These are phyloP conservation scores for Ectemnius lituratus DNA, from an alignment of 2,888 invertebrate species.

Conservation along the genomic window DNA sequence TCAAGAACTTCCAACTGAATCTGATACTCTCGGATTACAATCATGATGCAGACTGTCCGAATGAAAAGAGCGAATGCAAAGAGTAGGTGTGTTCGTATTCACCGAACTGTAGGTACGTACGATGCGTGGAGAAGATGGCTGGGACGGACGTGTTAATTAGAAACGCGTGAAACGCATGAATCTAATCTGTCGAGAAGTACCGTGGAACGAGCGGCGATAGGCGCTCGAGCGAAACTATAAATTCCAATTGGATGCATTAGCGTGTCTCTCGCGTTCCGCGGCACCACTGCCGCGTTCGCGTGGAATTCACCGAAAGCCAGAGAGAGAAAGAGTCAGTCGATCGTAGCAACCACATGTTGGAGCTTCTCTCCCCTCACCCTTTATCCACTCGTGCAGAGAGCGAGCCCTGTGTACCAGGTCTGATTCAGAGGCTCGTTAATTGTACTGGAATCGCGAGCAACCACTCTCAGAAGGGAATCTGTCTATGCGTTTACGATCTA, in stretches of 20 bases:
- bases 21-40: no score
- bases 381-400: no score
- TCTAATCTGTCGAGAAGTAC: constrained; percentile 62
- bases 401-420: no score
- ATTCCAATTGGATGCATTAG: constrained; percentile 69
- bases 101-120: background rate
- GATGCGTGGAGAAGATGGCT: constrained; percentile 16
- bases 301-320: constrained; percentile 35
- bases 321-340: constrained; percentile 30
- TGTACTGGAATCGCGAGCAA: background rate
- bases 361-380: no score
- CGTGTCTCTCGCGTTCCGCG: constrained; percentile 37
- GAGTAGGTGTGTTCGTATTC: background rate
- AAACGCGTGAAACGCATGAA: constrained; percentile 64
- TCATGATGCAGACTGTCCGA: no score
- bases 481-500: background rate
- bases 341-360: constrained; percentile 3
- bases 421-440: background rate
- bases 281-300: constrained; percentile 3
- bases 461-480: background rate
- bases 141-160: constrained; percentile 67
- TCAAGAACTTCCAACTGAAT: no score
- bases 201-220: constrained; percentile 57
- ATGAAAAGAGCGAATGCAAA: no score
- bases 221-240: constrained; percentile 64